phyloP scores from a whole-genome alignment of 1,140 invertebrate species.

The Bombyx mandarina region DNA sequence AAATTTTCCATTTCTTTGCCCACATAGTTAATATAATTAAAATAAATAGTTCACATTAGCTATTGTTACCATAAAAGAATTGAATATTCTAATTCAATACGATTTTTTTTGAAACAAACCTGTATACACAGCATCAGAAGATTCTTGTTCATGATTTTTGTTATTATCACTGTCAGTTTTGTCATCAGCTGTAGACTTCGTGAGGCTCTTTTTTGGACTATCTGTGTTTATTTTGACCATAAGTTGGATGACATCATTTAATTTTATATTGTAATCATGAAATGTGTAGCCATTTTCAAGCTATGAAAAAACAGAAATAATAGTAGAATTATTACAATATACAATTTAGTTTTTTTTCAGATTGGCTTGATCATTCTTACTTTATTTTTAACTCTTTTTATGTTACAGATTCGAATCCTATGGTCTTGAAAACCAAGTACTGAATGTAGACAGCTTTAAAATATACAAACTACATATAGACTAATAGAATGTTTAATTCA shows the following conservation, averaged over 20 bases:
- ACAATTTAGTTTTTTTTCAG: neutral
- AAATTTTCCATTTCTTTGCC: too few species aligned
- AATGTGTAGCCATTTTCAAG: constrained; percentile 82
- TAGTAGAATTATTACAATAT: constrained; percentile 8
- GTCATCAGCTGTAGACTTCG: constrained; percentile 21
- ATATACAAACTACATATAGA: too few species aligned
- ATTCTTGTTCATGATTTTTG: constrained; percentile 10
- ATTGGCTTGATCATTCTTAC: too few species aligned
- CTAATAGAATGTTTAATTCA: too few species aligned
- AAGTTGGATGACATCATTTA: constrained; percentile 86
- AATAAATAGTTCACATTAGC: too few species aligned
- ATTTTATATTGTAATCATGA: constrained; percentile 83
- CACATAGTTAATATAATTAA: too few species aligned
- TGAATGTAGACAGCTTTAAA: too few species aligned
- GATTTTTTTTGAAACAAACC: neutral
- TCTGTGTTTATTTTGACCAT: constrained; percentile 66
- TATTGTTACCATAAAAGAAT: too few species aligned
- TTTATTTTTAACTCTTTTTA: too few species aligned
- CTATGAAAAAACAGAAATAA: constrained; percentile 41
- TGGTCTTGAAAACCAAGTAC: too few species aligned
- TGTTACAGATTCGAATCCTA: too few species aligned
- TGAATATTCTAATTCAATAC: neutral
- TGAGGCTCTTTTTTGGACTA: constrained; percentile 10
- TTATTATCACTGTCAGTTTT: constrained; percentile 21
- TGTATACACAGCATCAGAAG: neutral